Evolutionary conservation across 2,113 vertebrate species (phyloP).

Genomic region (Romanogobio albipinnatus): DNA sequence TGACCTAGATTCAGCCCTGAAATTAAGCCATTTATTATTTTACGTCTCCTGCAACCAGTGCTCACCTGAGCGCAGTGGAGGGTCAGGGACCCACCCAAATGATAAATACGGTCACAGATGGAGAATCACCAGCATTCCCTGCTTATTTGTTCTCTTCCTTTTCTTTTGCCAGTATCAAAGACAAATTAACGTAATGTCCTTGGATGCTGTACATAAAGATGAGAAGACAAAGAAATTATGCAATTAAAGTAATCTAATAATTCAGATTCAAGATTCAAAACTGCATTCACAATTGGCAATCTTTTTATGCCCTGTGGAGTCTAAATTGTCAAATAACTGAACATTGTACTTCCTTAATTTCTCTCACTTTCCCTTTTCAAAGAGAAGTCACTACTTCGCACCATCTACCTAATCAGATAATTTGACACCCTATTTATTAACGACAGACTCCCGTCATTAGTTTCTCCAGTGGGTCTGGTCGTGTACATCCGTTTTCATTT

Average conservation of each 20-base stretch:
- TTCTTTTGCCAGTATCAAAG: conserved; percentile 8
- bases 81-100: conserved; percentile 72
- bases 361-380: not conserved
- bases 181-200: not conserved
- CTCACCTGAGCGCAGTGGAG: conserved; percentile 76
- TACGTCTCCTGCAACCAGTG: conserved; percentile 71
- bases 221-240: not conserved
- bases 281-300: not conserved
- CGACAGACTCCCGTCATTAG: conserved; percentile 63
- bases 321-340: not conserved
- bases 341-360: not conserved
- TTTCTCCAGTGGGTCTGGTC: conserved; percentile 29
- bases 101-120: conserved; percentile 77
- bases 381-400: not conserved
- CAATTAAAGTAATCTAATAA: not conserved
- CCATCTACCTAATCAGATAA: conserved; percentile 25
- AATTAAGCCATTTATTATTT: conserved; percentile 78
- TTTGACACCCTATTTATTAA: conserved; percentile 59
- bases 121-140: conserved; percentile 46
- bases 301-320: too few species aligned
- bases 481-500: conserved; percentile 64
- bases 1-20: conserved; percentile 75
- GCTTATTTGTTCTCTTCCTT: not conserved
- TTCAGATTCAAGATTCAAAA: not conserved
- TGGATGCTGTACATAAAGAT: not conserved